Evolutionary conservation across 2,797 vertebrate genomes (phyloP), one percentile per base, ranked within the genome.

Genomic region (Xyrichtys novacula): DNA sequence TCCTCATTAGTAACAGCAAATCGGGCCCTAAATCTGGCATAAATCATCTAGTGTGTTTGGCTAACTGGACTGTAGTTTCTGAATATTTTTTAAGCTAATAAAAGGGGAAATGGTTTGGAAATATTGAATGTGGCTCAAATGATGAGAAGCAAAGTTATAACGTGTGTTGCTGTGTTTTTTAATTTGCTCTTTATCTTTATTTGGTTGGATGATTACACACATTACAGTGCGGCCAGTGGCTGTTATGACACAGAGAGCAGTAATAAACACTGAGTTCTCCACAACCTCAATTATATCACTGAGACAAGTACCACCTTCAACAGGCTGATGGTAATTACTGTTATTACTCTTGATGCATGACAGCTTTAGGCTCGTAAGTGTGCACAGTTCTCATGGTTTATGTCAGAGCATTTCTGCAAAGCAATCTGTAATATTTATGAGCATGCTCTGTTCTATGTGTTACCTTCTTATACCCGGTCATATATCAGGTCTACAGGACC

Each of bases 291-390:
- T 91, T 87, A 89, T 79, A 71, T 81, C 56, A 49, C 81, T 5
- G 59, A 83, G 78, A 85, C 82, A 85, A 86, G 84, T 83, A 83
- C 63, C 75, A 83, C 85, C 81, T 91, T 85, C 52, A 43, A 71
- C 67, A 55, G 54, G 29, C 74, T 76, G 61, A 50, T 64, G 74
- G 68, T 88, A 88, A 91, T 91, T 71, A 88, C 88, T 79, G 85
- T 89, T 87, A 91, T 91, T 86, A 76, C 79, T 61, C n/a, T 20
- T 50, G 46, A 78, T 83, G 72, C 77, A 64, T 68, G 72, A 56
- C 62, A 74, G 76, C 71, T 28, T 69, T 17, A 42, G 74, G 79
- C 70, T 55, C 59, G 49, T 23, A 22, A 28, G 59, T 68, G 73
- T 68, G 47, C 63, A 26, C 1, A 19, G 44, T 50, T 79, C 47